Conservation (phyloP, 2,888 invertebrate species). For the Diogma glabrata region DNA sequence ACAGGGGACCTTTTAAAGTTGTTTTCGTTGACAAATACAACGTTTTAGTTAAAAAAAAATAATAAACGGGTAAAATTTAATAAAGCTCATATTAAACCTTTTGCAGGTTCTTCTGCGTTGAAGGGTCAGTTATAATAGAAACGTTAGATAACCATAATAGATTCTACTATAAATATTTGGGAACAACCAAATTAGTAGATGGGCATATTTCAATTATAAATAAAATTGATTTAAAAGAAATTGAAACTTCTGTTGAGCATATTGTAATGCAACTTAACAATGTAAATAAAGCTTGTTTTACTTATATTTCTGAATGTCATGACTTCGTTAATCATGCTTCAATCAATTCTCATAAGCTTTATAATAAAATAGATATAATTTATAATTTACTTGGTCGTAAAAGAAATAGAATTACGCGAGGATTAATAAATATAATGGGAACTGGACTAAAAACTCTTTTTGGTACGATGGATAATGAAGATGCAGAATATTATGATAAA, state of each 20-base stretch:
- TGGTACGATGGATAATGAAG: neutral
- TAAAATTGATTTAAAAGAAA: neutral
- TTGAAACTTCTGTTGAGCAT: neutral
- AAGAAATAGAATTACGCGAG: no score
- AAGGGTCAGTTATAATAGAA: neutral
- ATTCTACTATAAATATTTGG: conserved; percentile 1
- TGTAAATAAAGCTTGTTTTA: neutral
- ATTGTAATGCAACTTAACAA: neutral
- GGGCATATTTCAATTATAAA: neutral
- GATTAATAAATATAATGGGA: no score
- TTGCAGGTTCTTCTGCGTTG: neutral
- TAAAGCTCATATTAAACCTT: neutral
- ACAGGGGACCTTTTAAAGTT: neutral
- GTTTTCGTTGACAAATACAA: neutral
- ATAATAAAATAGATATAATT: neutral
- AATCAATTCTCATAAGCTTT: neutral
- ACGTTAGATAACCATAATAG: neutral
- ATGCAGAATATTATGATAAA: neutral
- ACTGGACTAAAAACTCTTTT: neutral
- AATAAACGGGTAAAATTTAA: neutral
- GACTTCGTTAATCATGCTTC: neutral
- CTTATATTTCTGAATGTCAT: neutral
- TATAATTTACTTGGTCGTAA: neutral
- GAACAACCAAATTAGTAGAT: neutral
- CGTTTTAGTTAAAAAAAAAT: neutral